phyloP scores from a whole-genome alignment of 1,140 invertebrate genomes.

The Thaumatotibia leucotreta region DNA sequence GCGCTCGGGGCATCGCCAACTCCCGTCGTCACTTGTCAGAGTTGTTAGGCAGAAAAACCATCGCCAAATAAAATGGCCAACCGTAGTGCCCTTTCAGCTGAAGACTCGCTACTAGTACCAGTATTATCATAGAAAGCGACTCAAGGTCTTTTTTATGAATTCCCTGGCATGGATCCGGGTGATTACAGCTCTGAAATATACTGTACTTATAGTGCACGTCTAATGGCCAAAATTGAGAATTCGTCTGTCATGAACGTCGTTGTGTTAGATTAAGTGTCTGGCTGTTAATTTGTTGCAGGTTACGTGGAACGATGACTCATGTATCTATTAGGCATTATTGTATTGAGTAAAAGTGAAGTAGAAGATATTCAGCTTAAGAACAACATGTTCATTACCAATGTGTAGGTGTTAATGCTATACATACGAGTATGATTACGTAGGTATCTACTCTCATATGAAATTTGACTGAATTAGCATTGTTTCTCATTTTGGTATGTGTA shows the following conservation, averaged over 20 bases:
- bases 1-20: constrained; percentile 42
- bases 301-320: not conserved
- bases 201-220: constrained; percentile 25
- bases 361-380: no score
- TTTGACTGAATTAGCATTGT: no score
- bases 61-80: constrained; percentile 24
- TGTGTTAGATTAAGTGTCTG: constrained; percentile 8
- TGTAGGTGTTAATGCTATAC: no score
- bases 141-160: constrained; percentile 56
- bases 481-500: no score
- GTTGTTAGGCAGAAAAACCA: constrained; percentile 14
- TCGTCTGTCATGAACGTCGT: constrained; percentile 40
- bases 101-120: constrained; percentile 46
- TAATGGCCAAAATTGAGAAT: constrained; percentile 52
- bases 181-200: constrained; percentile 43
- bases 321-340: not conserved
- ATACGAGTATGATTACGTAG: no score
- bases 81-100: constrained; percentile 38
- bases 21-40: constrained; percentile 26
- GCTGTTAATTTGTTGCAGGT: not conserved
- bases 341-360: no score
- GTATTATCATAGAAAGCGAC: constrained; percentile 52
- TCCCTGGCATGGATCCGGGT: constrained; percentile 59
- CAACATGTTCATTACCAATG: no score
- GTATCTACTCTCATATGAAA: no score